Conservation (phyloP, 2,888 invertebrate genomes). For the Ferdinandea cuprea region DNA sequence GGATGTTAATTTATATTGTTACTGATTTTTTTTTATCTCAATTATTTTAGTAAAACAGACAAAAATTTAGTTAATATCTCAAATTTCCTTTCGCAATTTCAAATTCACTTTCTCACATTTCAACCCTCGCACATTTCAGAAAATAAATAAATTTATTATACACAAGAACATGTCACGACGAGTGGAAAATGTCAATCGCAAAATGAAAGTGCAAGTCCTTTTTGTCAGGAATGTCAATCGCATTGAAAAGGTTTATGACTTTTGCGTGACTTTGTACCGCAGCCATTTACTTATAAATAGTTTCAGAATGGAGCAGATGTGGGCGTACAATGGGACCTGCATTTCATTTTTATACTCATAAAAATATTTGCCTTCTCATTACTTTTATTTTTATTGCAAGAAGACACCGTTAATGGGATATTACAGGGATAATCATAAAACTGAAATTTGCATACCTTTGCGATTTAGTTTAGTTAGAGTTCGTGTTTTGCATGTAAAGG, state of each 20-base stretch:
- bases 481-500: conserved; percentile 53
- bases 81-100: background rate
- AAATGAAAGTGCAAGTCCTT: conserved; percentile 67
- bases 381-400: conserved; percentile 66
- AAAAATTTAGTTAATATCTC: too few relatives aligned
- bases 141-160: background rate
- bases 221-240: conserved; percentile 65
- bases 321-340: conserved; percentile 18
- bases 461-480: conserved; percentile 49
- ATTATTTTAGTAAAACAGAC: too few relatives aligned
- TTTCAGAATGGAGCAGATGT: conserved; percentile 34
- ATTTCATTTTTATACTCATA: conserved; percentile 47
- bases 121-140: background rate
- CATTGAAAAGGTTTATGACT: conserved; percentile 59
- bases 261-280: conserved; percentile 63
- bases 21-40: background rate
- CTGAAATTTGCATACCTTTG: conserved; percentile 69
- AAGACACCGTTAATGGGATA: conserved; percentile 69
- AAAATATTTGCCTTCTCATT: conserved; percentile 70
- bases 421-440: conserved; percentile 69
- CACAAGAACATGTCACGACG: background rate
- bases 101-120: background rate
- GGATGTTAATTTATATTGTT: conserved; percentile 28
- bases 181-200: conserved; percentile 42
- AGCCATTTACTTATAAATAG: conserved; percentile 61